Conservation (phyloP, 1,140 invertebrate genomes). For the Varroa destructor region DNA sequence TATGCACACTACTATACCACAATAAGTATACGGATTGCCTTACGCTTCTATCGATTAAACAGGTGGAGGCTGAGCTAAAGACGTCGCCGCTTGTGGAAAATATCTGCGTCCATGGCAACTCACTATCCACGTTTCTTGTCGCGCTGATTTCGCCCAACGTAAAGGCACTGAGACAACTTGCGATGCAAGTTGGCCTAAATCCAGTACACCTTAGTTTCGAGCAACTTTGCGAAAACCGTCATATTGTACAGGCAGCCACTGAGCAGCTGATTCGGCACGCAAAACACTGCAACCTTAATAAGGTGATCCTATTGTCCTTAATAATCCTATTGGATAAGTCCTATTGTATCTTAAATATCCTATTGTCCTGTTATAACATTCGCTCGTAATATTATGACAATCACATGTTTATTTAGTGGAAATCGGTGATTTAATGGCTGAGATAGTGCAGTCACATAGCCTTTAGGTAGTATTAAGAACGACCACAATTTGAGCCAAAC, state of each 20-base stretch:
- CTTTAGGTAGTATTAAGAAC: too few species aligned
- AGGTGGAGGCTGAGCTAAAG: constrained; percentile 43
- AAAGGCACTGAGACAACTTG: constrained; percentile 52
- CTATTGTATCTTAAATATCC: too few species aligned
- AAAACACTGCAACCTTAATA: constrained; percentile 48
- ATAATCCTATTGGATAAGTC: too few species aligned
- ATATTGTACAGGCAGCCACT: constrained; percentile 61
- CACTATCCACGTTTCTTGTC: constrained; percentile 59
- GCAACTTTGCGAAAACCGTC: constrained; percentile 56
- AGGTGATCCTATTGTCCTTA: not conserved
- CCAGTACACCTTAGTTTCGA: constrained; percentile 52
- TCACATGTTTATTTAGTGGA: too few species aligned
- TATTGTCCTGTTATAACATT: too few species aligned
- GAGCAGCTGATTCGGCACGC: constrained; percentile 63
- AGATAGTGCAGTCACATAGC: too few species aligned
- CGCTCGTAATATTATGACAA: too few species aligned
- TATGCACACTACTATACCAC: not conserved
- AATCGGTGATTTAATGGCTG: too few species aligned
- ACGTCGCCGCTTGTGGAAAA: constrained; percentile 45
- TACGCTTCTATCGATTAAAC: too few species aligned
- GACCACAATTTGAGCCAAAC: too few species aligned
- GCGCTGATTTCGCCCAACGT: constrained; percentile 80
- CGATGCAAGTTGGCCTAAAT: constrained; percentile 50
- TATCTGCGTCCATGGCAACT: constrained; percentile 44
- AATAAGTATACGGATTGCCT: too few species aligned